Evolutionary conservation across 2,797 vertebrate genomes (phyloP).

Genomic region (Spheniscus humboldti): DNA sequence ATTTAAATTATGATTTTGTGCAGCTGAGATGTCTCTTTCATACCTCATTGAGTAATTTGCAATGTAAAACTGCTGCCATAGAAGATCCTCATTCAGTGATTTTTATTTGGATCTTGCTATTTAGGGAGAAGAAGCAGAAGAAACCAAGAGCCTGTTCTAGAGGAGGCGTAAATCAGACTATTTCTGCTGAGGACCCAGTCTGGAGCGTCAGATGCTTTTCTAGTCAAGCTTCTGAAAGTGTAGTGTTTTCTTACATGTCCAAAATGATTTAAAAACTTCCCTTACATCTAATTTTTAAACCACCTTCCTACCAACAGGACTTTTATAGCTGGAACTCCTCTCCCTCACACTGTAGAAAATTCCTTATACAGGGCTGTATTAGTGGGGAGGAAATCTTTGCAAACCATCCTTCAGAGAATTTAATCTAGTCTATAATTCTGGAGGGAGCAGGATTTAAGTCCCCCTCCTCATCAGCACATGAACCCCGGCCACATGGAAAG

Average conservation of each 20-base stretch:
- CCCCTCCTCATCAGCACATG: neutral
- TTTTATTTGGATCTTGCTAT: constrained; percentile 70
- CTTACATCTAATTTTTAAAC: neutral
- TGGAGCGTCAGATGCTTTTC: constrained; percentile 49
- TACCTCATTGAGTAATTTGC: constrained; percentile 73
- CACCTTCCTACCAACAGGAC: neutral
- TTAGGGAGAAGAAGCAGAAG: constrained; percentile 55
- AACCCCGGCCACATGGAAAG: neutral
- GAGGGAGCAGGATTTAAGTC: neutral
- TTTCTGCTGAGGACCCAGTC: constrained; percentile 23
- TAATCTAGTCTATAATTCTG: neutral
- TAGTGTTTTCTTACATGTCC: constrained; percentile 31
- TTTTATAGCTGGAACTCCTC: neutral
- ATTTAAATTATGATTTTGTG: constrained; percentile 70
- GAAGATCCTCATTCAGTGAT: constrained; percentile 65
- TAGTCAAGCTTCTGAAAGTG: constrained; percentile 54
- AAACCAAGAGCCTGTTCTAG: constrained; percentile 12
- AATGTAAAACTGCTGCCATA: constrained; percentile 61
- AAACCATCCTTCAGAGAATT: neutral
- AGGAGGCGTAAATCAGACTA: constrained; percentile 17
- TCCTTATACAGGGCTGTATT: neutral
- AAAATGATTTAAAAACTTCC: neutral
- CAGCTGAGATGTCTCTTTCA: constrained; percentile 68
- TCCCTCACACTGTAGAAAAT: neutral
- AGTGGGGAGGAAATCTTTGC: neutral